Evolutionary conservation across 2,113 vertebrate genomes (phyloP), one percentile per base, ranked within the genome.

Genomic region (Osmerus eperlanus): DNA sequence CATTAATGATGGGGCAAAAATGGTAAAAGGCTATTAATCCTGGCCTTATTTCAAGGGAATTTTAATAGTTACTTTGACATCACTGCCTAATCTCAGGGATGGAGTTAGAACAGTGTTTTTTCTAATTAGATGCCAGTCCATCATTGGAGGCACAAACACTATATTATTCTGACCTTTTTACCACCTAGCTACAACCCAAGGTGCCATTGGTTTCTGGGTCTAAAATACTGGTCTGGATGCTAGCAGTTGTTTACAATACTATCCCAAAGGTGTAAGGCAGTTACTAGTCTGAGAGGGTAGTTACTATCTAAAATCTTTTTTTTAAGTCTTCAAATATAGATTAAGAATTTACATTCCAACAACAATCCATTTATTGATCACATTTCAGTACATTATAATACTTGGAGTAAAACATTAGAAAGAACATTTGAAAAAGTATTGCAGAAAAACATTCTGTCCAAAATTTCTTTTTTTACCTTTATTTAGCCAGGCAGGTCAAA

Each of bases 11-110:
- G 58, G 58, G 12, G 23, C 25, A 62, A 28, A 29, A 62, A 12
- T 28, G 9, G 28, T 23, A 47, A 71, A 64, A 73, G 47, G 72
- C 74, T 68, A 66, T 77, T 32, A 29, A 56, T 14, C 41, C 41
- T 11, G 11, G 55, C 64, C 65, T 83, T 79, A 51, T 81, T 78
- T 70, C 63, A 75, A 75, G 75, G 77, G 74, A 28, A 80, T 75
- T 75, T 75, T 61, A 75, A 78, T 84, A 86, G 81, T 84, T 77
- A 82, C 78, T 81, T 83, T 87, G 84, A 87, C 8, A 65, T 82
- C 89, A 91, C 89, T 91, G 89, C 89, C 88, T 90, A 89, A 89
- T 89, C 89, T 91, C 89, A 91, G 89, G 89, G 88, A 91, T 78
- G 67, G 88, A 88, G 86, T 88, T 86, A 85, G 88, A 85, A 87